Base-by-base conservation (phyloP, 1,140 invertebrate genomes). In the Acromyrmex charruanus region DNA sequence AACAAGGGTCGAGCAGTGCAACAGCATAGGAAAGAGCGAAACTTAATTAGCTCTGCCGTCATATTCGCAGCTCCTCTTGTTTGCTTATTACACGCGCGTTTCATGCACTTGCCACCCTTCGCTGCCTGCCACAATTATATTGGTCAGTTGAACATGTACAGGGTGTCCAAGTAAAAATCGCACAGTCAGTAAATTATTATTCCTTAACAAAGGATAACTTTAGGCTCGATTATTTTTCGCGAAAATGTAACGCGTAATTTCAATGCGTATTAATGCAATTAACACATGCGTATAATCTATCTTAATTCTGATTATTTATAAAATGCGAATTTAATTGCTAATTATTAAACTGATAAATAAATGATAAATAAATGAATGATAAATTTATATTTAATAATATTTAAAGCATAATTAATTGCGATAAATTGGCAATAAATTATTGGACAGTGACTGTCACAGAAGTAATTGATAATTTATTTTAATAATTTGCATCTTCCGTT, bases 11-110 rank as follows among this genome's bases (percentile, higher is more conserved):
- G 28, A 44, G 88, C 65, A 55, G 51, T 63, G 82, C 68, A 85
- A 90, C 81, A 90, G 85, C 79, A 87, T 63, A 71, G 72, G 63
- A 77, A 87, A 87, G 87, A 85, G 80, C 80, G 53, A 91, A 91
- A 91, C 90, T 89, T 89, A 91, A 91, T 91, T 89, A 91, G 88
- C 82, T 3, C 1, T 61, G 68, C 49, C 63, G 31, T 58, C 31
- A 65, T 90, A 90, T 87, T 55, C 86, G 63, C 71, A 63, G 28
- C 63, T 79, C 49, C 18, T 75, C 59, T 84, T 87, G 88, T 89
- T 87, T 87, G 85, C 85, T 90, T 90, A 87, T 89, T 88, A 61
- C 80, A 65, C 68, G 12, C 75, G 68, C 49, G 75, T 77, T 85
- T 81, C 88, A 65, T 59, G 55, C 71, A 63, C 72, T 80, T 55